Evolutionary conservation across 2,113 vertebrate genomes (phyloP), one percentile per base, ranked within the genome.

Genomic region (Leiothrix lutea): DNA sequence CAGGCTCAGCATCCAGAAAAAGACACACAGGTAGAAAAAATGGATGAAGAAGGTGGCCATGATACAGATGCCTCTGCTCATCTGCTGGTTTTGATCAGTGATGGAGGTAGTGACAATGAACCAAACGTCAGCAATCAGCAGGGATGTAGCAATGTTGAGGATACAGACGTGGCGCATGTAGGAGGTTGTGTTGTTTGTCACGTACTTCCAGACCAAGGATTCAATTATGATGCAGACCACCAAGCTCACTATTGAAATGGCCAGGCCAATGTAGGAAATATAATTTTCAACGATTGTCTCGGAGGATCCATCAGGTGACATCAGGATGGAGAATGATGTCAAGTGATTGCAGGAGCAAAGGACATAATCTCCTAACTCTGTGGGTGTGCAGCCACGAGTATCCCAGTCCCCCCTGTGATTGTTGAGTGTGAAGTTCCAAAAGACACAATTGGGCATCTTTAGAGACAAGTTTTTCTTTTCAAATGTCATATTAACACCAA

Each of bases 1-100:
- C 61, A 99, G 97, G 45, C 98, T 98, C 71, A 99, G 94, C 98
- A 99, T 99, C 99, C 99, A 99, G 96, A 99, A 99, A 90, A 99
- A 99, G 96, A 98, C 98, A 23, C 99, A 96, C 65, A 99, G 97
- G 86, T 98, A 99, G 90, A 98, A 98, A 61, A 99, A 99, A 86
- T 99, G 99, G 80, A 98, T 98, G 69, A 99, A 95, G 64, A 99
- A 97, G 6, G 98, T 98, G 15, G 98, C 71, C 0, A 96, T 74
- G n/a, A 91, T 44, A 45, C 99, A 99, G 96, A 98, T 93, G 1
- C 40, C 5, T 3, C 26, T 45, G 86, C 78, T 92, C 1, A 47
- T 48, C 28, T 93, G 81, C 35, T 67, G 64, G 3, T 67, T 92
- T 45, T 91, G 69, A 25, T 96, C 73, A 1, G 20, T 92, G 79